phyloP scores from a whole-genome alignment of 2,113 vertebrate species.

The Ameiurus melas region DNA sequence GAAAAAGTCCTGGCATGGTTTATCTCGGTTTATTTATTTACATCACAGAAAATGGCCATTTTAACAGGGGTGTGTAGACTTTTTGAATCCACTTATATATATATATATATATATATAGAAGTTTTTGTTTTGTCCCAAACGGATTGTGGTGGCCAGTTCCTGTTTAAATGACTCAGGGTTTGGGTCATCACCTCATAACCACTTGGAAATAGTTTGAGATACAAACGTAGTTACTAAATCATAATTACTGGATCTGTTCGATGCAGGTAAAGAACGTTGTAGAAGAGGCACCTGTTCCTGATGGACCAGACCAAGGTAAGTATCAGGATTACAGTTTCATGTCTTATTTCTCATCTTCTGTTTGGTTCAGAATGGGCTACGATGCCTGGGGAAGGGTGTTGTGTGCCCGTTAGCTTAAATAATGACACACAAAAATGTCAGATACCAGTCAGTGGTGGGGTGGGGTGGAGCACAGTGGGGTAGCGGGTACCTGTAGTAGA shows the following conservation, averaged over 20 bases:
- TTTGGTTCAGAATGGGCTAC: neutral
- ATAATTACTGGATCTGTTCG: neutral
- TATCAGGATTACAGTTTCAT: neutral
- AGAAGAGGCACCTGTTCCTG: conserved; percentile 37
- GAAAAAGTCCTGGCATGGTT: too few species aligned
- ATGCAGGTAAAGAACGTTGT: conserved; percentile 46
- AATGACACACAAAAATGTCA: neutral
- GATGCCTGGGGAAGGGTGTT: neutral
- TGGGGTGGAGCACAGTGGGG: neutral
- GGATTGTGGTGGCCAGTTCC: neutral
- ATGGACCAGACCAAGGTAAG: conserved; percentile 49
- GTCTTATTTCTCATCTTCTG: neutral
- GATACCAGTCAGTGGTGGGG: too few species aligned
- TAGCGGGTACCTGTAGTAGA: neutral
- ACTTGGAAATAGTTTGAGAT: neutral
- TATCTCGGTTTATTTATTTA: too few species aligned
- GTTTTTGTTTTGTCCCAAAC: neutral
- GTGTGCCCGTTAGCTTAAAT: neutral
- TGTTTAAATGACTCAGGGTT: neutral
- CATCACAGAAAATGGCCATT: too few species aligned
- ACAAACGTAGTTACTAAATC: neutral
- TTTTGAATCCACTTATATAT: too few species aligned
- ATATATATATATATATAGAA: neutral
- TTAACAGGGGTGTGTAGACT: too few species aligned
- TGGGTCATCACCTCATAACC: neutral